Evolutionary conservation across 2,113 vertebrate genomes (phyloP), one percentile per base, ranked within the genome.

Genomic region (Pseudorhombus dupliciocellatus): DNA sequence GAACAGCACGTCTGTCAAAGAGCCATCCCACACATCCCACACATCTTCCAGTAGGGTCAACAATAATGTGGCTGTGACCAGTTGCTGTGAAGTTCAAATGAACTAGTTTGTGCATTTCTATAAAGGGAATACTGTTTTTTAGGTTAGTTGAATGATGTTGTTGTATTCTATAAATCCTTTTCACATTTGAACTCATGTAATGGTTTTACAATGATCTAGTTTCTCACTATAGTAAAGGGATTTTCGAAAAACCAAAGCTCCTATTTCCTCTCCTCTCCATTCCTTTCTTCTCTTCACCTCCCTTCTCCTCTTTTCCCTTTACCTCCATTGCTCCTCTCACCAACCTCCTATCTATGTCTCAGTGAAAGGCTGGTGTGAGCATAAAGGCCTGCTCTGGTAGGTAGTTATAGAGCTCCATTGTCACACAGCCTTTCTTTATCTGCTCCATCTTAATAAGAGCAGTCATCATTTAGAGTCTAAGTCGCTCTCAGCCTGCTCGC

Each of bases 361-460:
- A 53, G 71, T 86, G 90, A 88, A 92, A 90, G 88, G 84, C 80
- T 73, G n/a, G 62, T 44, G 65, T 55, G 68, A 77, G 70, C 87
- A 91, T 89, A 92, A 91, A 90, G 74, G 88, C 77, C 73, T 46
- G 79, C 67, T 56, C 59, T 87, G 75, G 84, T 84, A 71, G 83
- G 74, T 83, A 70, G 80, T 85, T 88, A 82, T 54, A 84, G 80
- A 84, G 85, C 64, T 81, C 86, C 54, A 85, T 91, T 91, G 90
- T 89, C 76, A 80, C 61, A 51, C 68, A 70, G 85, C 66, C 77
- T 81, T 67, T 85, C 80, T 89, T 84, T 94, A 94, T 94, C 93
- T 84, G 86, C 87, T 88, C 92, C 88, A 94, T 94, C 93, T 94
- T 94, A 94, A 94, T 93, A 93, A 93, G 90, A 91, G 88, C 88